Evolutionary conservation across 2,113 vertebrate species (phyloP).

Genomic region (Hyla sarda): DNA sequence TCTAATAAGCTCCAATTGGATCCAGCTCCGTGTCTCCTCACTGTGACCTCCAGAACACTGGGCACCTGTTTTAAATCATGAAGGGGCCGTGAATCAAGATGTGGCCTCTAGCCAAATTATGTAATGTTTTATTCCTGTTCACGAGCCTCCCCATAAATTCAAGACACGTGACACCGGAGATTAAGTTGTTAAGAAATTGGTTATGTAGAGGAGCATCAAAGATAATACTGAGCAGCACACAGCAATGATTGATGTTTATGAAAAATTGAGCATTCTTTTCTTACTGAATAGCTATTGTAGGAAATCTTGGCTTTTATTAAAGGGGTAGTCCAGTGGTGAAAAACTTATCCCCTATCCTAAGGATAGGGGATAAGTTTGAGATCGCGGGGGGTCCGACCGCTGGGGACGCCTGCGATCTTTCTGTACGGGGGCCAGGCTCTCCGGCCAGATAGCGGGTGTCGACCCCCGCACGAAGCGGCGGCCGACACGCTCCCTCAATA

Average conservation of each 20-base stretch:
- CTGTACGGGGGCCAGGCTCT: too few relatives aligned
- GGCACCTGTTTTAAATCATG: slow-evolving; percentile 41
- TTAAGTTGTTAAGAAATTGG: neutral
- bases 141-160: neutral
- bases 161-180: neutral
- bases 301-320: too few relatives aligned
- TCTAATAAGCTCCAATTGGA: neutral
- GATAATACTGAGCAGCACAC: neutral
- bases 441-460: too few relatives aligned
- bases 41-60: slow-evolving; percentile 5
- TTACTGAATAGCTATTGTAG: too few relatives aligned
- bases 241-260: neutral
- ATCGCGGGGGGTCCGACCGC: too few relatives aligned
- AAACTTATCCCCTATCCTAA: too few relatives aligned
- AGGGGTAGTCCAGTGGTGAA: too few relatives aligned
- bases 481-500: too few relatives aligned
- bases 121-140: slow-evolving; percentile 24
- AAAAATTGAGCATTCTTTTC: too few relatives aligned
- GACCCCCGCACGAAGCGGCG: too few relatives aligned
- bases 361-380: too few relatives aligned
- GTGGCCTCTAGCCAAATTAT: slow-evolving; percentile 15
- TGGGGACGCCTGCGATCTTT: too few relatives aligned
- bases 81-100: slow-evolving; percentile 11
- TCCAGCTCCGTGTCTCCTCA: slow-evolving; percentile 3
- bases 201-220: neutral